phyloP scores from a whole-genome alignment of 2,113 vertebrate species.

The Xenopus borealis region DNA sequence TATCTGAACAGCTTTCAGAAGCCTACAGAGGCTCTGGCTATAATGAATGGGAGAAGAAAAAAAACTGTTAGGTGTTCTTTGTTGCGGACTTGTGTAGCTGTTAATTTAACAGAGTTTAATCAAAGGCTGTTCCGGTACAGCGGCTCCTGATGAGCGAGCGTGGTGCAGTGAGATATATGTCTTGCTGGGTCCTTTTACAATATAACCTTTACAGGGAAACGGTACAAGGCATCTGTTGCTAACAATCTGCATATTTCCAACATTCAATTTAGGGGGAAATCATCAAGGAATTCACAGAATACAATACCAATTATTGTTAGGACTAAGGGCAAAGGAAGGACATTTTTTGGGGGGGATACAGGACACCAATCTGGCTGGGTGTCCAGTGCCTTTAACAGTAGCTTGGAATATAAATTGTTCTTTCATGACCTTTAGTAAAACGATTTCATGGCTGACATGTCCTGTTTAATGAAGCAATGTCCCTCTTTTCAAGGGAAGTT shows the following conservation, averaged over 20 bases:
- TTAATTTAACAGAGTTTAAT: conserved; percentile 42
- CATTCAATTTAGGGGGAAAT: too few relatives aligned
- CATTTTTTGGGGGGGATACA: too few relatives aligned
- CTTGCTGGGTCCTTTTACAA: conserved; percentile 10
- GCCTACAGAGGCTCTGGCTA: background rate
- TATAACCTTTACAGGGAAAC: conserved; percentile 1
- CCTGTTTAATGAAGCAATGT: too few relatives aligned
- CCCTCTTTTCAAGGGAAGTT: too few relatives aligned
- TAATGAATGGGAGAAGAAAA: conserved; percentile 9
- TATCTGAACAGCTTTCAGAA: background rate
- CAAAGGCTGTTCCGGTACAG: conserved; percentile 36
- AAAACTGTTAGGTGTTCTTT: conserved; percentile 8
- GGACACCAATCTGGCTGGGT: too few relatives aligned
- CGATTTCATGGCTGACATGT: too few relatives aligned
- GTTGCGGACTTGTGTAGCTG: conserved; percentile 37
- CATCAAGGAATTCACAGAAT: too few relatives aligned
- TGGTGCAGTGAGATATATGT: conserved; percentile 6
- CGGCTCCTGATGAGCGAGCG: background rate
- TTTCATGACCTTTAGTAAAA: too few relatives aligned
- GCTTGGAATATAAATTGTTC: too few relatives aligned
- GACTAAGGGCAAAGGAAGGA: too few relatives aligned
- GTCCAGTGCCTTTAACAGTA: too few relatives aligned
- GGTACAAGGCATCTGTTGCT: background rate
- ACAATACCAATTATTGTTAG: too few relatives aligned
- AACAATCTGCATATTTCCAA: background rate